phyloP scores from a whole-genome alignment of 1,140 invertebrate genomes.

The Branchinecta lynchi region DNA sequence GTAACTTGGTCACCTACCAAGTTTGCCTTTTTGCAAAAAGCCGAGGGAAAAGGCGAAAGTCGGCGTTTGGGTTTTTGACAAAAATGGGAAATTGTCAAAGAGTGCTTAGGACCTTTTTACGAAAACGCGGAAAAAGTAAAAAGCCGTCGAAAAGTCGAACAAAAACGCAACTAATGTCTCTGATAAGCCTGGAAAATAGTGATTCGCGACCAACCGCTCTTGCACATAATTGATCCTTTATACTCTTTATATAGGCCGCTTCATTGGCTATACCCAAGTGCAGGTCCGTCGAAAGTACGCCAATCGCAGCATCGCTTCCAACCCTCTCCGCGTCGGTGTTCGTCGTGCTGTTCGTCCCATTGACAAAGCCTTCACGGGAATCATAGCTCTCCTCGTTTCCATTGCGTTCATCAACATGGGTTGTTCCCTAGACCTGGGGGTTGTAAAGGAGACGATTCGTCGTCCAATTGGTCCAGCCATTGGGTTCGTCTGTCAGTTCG shows the following conservation, averaged over 20 bases:
- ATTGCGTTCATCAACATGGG: constrained; percentile 86
- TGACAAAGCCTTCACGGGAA: constrained; percentile 57
- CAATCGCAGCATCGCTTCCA: constrained; percentile 22
- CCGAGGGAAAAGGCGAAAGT: no score
- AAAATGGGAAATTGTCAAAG: no score
- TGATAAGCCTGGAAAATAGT: neutral
- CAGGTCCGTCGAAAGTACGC: constrained; percentile 22
- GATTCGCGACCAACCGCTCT: constrained; percentile 5
- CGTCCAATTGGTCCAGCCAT: constrained; percentile 67
- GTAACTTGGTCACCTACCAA: no score
- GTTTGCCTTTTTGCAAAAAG: no score
- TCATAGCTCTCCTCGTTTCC: constrained; percentile 59
- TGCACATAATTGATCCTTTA: constrained; percentile 33
- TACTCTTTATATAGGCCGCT: constrained; percentile 34
- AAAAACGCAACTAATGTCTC: no score
- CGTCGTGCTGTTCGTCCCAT: constrained; percentile 44
- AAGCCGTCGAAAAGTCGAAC: no score
- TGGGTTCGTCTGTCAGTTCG: constrained; percentile 64
- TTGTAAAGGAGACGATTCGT: constrained; percentile 49
- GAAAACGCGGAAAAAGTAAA: no score
- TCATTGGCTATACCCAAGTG: constrained; percentile 41
- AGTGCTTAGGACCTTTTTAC: no score
- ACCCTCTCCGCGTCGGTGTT: constrained; percentile 39
- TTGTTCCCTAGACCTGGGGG: constrained; percentile 63
- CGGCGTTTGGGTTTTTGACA: no score